Evolutionary conservation across 2,888 invertebrate species (phyloP), one percentile per base, ranked within the genome.

Genomic region (Rugalucina vietnamica): DNA sequence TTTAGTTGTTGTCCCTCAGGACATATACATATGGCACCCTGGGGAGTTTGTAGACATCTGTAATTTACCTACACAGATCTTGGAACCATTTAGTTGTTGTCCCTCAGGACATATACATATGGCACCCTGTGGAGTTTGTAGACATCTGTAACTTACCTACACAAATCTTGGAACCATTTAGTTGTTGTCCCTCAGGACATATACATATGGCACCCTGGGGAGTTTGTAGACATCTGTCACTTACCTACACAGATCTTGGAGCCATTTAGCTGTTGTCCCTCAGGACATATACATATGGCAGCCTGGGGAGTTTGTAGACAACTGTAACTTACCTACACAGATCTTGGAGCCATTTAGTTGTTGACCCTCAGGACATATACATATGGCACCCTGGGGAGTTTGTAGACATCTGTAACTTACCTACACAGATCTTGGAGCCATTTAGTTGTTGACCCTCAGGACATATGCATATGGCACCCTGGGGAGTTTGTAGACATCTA

Each of bases 61-160:
- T n/a, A n/a, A n/a, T n/a, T 90, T 89, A 95, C 95, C 95, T 34
- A 94, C 89, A 90, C 95, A 95, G 3, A 91, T 91, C 79, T 92
- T 93, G 5, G 95, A 94, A 39, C 94, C 95, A 76, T 96, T 96
- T 4, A 99, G 95, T 87, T 97, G 97, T 94, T 99, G 98, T 0
- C 99, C 99, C 0, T 95, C 94, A 0, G 98, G 99, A 95, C 99
- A 99, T 0, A 97, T 96, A 93, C 99, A 99, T 69, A 98, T 95
- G 0, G 98, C 97, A 0, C 99, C 99, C 85, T 95, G 93, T 14
- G 95, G 95, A 8, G 95, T 95, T 89, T 93, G 94, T 75, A 93
- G 92, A 89, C 95, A 95, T 65, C 90, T 88, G 21, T n/a, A n/a
- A n/a, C n/a, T 90, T 89, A 95, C 95, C 95, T 34, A 94, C 89